These are phyloP conservation scores for Taenioides sp. DNA, from an alignment of 2,797 vertebrate species.

Conservation along the genomic window DNA sequence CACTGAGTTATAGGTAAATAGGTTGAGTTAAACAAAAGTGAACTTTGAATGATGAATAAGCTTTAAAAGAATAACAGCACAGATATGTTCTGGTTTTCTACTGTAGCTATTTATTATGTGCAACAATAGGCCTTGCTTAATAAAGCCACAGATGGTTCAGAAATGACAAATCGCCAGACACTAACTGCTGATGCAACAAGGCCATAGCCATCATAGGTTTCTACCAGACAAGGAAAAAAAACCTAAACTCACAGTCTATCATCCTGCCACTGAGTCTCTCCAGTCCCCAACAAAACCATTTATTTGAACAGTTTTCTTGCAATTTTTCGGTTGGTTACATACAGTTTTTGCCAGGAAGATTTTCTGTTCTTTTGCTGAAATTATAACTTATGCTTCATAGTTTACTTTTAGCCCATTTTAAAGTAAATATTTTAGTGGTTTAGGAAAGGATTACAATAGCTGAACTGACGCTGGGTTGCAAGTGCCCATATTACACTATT, in stretches of 20 bases:
- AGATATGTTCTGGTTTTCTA: slow-evolving; percentile 15
- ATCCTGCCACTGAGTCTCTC: slow-evolving; percentile 14
- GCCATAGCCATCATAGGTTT: slow-evolving; percentile 35
- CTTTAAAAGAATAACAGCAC: not conserved
- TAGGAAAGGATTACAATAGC: no score
- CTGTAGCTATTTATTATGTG: slow-evolving; percentile 23
- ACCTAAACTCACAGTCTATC: slow-evolving; percentile 30
- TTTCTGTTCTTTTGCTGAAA: no score
- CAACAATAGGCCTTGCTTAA: slow-evolving; percentile 41
- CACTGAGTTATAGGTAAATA: not conserved
- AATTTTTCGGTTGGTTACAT: not conserved
- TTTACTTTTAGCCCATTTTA: not conserved
- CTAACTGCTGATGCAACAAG: slow-evolving; percentile 47
- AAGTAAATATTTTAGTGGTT: no score
- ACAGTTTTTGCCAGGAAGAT: no score
- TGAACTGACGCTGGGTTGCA: no score
- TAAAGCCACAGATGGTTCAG: slow-evolving; percentile 42
- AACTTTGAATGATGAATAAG: not conserved
- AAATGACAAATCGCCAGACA: slow-evolving; percentile 52
- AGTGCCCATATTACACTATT: no score
- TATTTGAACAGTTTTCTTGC: not conserved
- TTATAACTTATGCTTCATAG: not conserved
- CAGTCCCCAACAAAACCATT: not conserved
- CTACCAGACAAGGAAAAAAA: slow-evolving; percentile 36
- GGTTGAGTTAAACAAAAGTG: not conserved